These are phyloP conservation scores for Minunthozetes semirufus DNA, from an alignment of 2,888 invertebrate species.

Conservation along the genomic window DNA sequence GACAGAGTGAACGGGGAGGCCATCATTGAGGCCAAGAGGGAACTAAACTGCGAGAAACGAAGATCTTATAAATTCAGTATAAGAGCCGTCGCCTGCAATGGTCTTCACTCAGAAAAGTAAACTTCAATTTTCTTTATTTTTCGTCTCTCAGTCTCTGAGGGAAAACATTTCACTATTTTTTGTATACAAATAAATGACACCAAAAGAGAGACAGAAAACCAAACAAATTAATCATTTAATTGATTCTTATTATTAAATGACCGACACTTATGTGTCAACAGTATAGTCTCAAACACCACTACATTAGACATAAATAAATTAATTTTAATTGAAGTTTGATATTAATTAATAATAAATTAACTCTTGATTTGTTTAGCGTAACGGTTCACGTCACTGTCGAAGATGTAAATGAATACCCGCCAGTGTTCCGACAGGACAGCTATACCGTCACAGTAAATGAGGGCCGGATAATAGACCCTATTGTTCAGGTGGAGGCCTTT, in stretches of 20 bases:
- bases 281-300: too few species aligned
- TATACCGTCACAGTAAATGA: constrained; percentile 42
- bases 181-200: too few species aligned
- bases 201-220: too few species aligned
- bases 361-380: constrained; percentile 36
- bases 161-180: too few species aligned
- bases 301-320: too few species aligned
- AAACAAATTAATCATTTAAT: too few species aligned
- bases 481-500: constrained; percentile 80
- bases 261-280: too few species aligned
- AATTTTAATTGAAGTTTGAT: too few species aligned
- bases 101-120: constrained; percentile 72
- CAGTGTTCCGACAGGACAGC: constrained; percentile 42
- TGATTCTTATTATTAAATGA: too few species aligned
- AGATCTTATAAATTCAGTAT: constrained; percentile 94
- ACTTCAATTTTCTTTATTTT: constrained; percentile 44
- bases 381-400: constrained; percentile 43
- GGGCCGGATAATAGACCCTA: constrained; percentile 70
- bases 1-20: constrained; percentile 60
- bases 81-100: constrained; percentile 83
- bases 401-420: constrained; percentile 43
- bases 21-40: constrained; percentile 70
- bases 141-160: too few species aligned
- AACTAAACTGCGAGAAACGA: constrained; percentile 85
- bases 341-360: too few species aligned